These are phyloP conservation scores for Panagrolaimus sp. DNA, from an alignment of 1,140 invertebrate species.

Conservation along the genomic window DNA sequence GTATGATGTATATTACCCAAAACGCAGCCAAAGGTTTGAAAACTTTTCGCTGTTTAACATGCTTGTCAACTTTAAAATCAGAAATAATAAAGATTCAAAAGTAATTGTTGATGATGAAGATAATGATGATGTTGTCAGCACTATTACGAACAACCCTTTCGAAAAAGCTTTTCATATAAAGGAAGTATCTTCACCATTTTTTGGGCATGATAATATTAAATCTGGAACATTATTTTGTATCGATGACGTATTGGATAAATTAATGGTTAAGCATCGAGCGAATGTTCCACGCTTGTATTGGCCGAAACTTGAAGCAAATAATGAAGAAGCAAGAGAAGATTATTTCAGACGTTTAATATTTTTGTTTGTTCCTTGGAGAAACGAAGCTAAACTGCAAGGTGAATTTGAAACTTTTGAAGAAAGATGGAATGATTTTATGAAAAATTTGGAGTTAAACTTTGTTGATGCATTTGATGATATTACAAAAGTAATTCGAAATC, in stretches of 20 bases:
- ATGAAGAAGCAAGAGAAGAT: neutral
- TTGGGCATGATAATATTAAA: neutral
- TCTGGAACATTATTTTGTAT: neutral
- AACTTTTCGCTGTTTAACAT: neutral
- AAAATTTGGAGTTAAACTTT: neutral
- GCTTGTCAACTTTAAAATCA: neutral
- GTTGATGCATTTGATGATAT: slow-evolving; percentile 6
- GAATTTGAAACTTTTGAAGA: neutral
- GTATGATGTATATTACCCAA: neutral
- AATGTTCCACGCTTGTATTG: neutral
- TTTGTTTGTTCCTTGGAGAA: neutral
- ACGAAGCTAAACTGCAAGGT: neutral
- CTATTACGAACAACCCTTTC: neutral
- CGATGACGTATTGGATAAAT: neutral
- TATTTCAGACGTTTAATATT: neutral
- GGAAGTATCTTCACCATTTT: neutral
- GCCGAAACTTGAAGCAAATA: neutral
- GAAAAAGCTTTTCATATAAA: neutral
- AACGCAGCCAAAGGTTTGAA: neutral
- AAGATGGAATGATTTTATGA: neutral
- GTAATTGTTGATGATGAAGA: neutral
- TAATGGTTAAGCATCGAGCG: neutral
- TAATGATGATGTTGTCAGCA: neutral
- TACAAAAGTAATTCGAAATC: neutral
- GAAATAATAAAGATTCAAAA: neutral